A percentile compares a stretch with the other conserved stretches of the same genome.
Conservation (phyloP, 2,797 vertebrate species). For the Molossus molossus region DNA sequence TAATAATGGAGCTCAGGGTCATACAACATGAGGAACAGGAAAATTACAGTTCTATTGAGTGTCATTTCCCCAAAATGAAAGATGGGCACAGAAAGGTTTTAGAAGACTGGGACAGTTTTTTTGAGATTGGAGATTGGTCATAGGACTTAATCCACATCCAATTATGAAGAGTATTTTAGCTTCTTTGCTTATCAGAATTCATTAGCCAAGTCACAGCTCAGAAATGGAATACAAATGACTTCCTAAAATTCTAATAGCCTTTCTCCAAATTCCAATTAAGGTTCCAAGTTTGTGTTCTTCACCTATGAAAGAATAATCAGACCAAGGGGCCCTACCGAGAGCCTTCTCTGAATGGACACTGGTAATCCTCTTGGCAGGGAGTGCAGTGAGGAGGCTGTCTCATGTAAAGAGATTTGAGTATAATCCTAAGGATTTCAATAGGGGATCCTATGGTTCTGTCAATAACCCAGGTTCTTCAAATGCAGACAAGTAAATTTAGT, state of each 20-base stretch:
- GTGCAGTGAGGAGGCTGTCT: neutral
- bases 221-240: slow-evolving; percentile 75
- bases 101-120: slow-evolving; percentile 48
- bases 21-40: slow-evolving; percentile 58
- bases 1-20: slow-evolving; percentile 60
- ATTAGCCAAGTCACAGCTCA: slow-evolving; percentile 44
- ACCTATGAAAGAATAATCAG: slow-evolving; percentile 55
- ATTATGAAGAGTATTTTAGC: slow-evolving; percentile 50
- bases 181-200: slow-evolving; percentile 77
- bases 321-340: neutral
- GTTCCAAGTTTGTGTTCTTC: slow-evolving; percentile 66
- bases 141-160: slow-evolving; percentile 35
- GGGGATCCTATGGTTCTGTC: slow-evolving; percentile 29
- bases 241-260: slow-evolving; percentile 65
- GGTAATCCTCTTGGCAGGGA: slow-evolving; percentile 62
- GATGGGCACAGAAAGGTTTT: slow-evolving; percentile 53
- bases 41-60: slow-evolving; percentile 53
- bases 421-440: slow-evolving; percentile 63
- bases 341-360: slow-evolving; percentile 52
- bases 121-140: slow-evolving; percentile 33
- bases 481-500: slow-evolving; percentile 57
- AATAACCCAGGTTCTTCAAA: slow-evolving; percentile 61
- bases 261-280: slow-evolving; percentile 72
- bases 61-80: slow-evolving; percentile 59
- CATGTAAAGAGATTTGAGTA: slow-evolving; percentile 38